Conservation (phyloP, 2,888 invertebrate species). For the Rapana venosa region DNA sequence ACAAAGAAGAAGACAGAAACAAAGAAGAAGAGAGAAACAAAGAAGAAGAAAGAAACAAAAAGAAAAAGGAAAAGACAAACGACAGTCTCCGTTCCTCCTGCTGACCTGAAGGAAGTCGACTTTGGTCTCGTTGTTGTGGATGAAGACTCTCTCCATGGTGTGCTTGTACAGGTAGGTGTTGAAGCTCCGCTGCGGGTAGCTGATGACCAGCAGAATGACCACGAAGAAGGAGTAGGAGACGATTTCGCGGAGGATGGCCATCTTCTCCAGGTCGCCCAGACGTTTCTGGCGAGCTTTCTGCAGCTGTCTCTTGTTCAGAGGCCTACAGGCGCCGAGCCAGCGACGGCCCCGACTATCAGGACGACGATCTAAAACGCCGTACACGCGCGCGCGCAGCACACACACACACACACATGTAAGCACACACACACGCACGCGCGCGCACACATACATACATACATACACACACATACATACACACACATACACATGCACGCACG, state of each 20-base stretch:
- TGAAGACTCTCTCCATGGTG: constrained; percentile 74
- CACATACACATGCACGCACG: neutral
- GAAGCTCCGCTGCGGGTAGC: constrained; percentile 78
- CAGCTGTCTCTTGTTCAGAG: constrained; percentile 75
- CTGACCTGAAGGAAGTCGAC: constrained; percentile 47
- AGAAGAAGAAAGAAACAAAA: too few relatives aligned
- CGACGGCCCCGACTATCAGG: neutral
- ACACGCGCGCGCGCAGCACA: too few relatives aligned
- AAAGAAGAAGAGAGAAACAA: neutral
- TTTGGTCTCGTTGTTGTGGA: constrained; percentile 49
- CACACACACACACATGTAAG: neutral
- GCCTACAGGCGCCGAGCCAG: constrained; percentile 53
- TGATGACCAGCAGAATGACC: constrained; percentile 78
- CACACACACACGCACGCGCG: neutral
- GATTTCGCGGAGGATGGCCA: constrained; percentile 78
- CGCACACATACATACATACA: neutral
- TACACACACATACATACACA: neutral
- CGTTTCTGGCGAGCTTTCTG: constrained; percentile 75
- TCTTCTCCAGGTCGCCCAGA: constrained; percentile 79
- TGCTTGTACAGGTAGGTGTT: constrained; percentile 77
- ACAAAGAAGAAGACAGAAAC: neutral
- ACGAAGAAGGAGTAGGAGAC: constrained; percentile 79
- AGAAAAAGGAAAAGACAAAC: too few relatives aligned
- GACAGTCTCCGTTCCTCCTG: neutral
- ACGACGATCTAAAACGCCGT: neutral